phyloP scores from a whole-genome alignment of 1,140 invertebrate genomes.

The Nomia melanderi region DNA sequence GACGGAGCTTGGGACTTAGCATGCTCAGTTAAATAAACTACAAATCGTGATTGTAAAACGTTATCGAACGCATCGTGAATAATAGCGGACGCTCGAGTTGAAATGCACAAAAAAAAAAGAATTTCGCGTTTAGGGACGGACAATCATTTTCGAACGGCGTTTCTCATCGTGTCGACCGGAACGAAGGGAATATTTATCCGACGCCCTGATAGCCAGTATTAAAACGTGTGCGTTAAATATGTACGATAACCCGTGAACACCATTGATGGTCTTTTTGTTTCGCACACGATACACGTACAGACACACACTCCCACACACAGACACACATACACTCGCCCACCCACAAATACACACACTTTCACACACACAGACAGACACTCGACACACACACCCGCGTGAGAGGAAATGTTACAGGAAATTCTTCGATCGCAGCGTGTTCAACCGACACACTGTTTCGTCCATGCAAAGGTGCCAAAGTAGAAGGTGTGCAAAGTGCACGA shows the following conservation, averaged over 20 bases:
- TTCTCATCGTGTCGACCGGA: conserved; percentile 65
- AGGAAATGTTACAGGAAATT: neutral
- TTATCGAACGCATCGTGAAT: conserved; percentile 56
- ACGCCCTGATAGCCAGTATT: conserved; percentile 78
- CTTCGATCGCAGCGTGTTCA: conserved; percentile 30
- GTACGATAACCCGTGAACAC: conserved; percentile 11
- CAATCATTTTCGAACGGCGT: conserved; percentile 76
- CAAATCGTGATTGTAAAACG: conserved; percentile 75
- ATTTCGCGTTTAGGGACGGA: conserved; percentile 81
- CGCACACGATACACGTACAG: too few relatives aligned
- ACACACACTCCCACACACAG: too few relatives aligned
- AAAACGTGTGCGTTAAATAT: conserved; percentile 69
- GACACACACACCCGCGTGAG: neutral
- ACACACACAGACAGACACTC: too few relatives aligned
- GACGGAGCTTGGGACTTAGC: conserved; percentile 81
- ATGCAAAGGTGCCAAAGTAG: conserved; percentile 75
- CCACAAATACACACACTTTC: too few relatives aligned
- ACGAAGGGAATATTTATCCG: conserved; percentile 60
- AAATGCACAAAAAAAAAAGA: conserved; percentile 77
- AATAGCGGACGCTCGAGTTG: conserved; percentile 52
- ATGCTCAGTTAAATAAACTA: conserved; percentile 81
- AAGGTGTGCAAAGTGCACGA: conserved; percentile 65
- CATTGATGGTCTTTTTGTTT: neutral
- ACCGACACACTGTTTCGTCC: conserved; percentile 5
- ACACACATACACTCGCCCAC: too few relatives aligned